Evolutionary conservation across 2,113 vertebrate genomes (phyloP), one percentile per base, ranked within the genome.

Genomic region (Scartelaos histophorus): DNA sequence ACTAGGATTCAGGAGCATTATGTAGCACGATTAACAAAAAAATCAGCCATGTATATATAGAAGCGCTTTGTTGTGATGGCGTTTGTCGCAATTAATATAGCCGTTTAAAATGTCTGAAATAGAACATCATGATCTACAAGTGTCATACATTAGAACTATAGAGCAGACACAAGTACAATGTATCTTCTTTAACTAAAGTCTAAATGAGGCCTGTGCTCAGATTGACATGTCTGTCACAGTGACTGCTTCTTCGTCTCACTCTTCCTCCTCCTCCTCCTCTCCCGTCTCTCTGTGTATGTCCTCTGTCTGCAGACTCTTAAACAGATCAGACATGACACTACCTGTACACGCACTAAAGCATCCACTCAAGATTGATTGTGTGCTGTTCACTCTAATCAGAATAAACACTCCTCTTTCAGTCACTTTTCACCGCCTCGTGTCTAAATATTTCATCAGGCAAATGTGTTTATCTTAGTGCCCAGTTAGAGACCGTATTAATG

Each of bases 231-330:
- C 78, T 79, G 79, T 75, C 73, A 22, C 3, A 7, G 2, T 49
- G 77, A 83, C 81, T 71, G 51, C 75, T 77, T 75, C 83, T 82
- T 84, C 80, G 82, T 76, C 80, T 70, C 60, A 78, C 79, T 80
- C 62, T 29, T 68, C 65, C 61, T 34, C 9, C 29, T 66, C 21
- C 67, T 71, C 38, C 66, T 67, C 61, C 72, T 82, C 67, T 71
- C 10, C 15, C 45, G 76, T 82, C 22, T 46, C 57, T 73, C 51
- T 13, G 54, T 57, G 80, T 69, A 19, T 67, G 21, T 73, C 68
- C 25, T 71, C 69, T 43, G 35, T 62, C 71, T 17, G 53, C 64
- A 65, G 47, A 11, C 67, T n/a, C n/a, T 67, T 56, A 67, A 64
- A 62, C 60, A 57, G 53, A 54, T 49, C 3, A 38, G 66, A 53